Percentiles rank a stretch among this genome's conserved stretches.
phyloP scores from a whole-genome alignment of 92 coral and sea anemone species.

The Bergia puertoricense region DNA sequence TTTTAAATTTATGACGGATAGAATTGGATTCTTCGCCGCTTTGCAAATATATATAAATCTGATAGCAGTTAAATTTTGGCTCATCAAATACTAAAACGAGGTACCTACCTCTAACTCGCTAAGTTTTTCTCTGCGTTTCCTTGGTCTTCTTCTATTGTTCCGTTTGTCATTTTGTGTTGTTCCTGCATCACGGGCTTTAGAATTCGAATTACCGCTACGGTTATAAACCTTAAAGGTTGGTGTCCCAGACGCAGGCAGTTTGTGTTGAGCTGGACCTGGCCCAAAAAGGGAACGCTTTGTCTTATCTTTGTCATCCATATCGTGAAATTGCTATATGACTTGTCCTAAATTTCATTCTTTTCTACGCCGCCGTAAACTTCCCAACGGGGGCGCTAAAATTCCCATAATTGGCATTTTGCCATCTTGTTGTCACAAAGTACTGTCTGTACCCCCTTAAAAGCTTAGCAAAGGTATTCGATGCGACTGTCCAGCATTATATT shows the following conservation, averaged over 20 bases:
- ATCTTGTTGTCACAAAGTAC: not conserved
- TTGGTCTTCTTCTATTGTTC: slow-evolving; percentile 5
- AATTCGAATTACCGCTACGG: not conserved
- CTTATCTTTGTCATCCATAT: slow-evolving; percentile 27
- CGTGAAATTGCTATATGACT: not conserved
- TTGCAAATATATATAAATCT: no score
- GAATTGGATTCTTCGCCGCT: no score
- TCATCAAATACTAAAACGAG: not conserved
- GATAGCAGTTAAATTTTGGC: no score
- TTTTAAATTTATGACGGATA: no score
- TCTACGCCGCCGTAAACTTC: not conserved
- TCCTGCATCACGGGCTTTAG: slow-evolving; percentile 6
- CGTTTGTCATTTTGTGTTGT: not conserved
- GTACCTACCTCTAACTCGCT: slow-evolving; percentile 15
- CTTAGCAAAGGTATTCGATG: not conserved
- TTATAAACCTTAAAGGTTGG: not conserved
- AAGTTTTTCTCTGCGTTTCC: not conserved
- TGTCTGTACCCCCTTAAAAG: not conserved
- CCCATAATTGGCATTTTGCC: slow-evolving; percentile 2
- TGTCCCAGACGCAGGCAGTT: not conserved
- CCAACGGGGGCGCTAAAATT: not conserved
- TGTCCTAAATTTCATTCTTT: slow-evolving; percentile 17
- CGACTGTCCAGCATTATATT: not conserved
- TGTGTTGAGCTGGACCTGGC: not conserved
- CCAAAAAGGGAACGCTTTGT: not conserved